Percentiles rank a stretch among this genome's conserved stretches.
phyloP scores from a whole-genome alignment of 2,797 vertebrate genomes.

The Characodon lateralis region DNA sequence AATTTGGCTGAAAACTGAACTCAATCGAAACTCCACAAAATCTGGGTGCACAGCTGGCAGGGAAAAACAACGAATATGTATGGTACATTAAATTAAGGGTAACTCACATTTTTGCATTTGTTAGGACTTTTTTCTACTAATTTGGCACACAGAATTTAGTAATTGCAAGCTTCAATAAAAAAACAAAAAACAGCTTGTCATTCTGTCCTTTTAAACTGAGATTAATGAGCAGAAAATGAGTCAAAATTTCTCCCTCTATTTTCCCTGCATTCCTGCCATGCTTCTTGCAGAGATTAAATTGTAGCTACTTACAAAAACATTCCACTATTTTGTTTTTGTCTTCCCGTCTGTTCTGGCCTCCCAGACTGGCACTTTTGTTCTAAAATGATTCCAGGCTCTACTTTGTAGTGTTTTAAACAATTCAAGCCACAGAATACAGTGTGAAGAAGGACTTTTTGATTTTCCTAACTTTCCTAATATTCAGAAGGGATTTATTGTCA shows the following conservation, averaged over 20 bases:
- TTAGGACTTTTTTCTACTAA: slow-evolving; percentile 10
- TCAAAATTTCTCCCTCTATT: slow-evolving; percentile 18
- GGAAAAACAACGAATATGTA: slow-evolving; percentile 8
- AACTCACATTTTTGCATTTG: slow-evolving; percentile 14
- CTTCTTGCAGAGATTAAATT: slow-evolving; percentile 17
- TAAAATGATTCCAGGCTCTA: neutral
- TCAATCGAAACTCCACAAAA: slow-evolving; percentile 29
- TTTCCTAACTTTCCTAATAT: slow-evolving; percentile 13
- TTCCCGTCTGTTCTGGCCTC: slow-evolving; percentile 33
- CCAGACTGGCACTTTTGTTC: slow-evolving; percentile 13
- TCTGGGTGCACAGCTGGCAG: slow-evolving; percentile 10
- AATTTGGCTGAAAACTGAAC: slow-evolving; percentile 28
- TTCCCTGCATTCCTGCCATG: slow-evolving; percentile 32
- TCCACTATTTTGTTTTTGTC: slow-evolving; percentile 18
- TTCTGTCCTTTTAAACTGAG: slow-evolving; percentile 16
- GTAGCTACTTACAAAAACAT: slow-evolving; percentile 16
- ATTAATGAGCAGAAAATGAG: slow-evolving; percentile 26
- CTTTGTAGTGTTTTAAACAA: slow-evolving; percentile 10
- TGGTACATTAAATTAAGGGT: slow-evolving; percentile 20
- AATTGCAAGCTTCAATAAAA: slow-evolving; percentile 18
- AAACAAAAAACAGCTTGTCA: slow-evolving; percentile 2
- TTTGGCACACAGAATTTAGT: slow-evolving; percentile 7
- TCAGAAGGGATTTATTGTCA: slow-evolving; percentile 10
- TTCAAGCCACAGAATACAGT: slow-evolving; percentile 20
- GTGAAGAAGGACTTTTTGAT: slow-evolving; percentile 26